A percentile compares a stretch with the other conserved stretches of the same genome.
Evolutionary conservation across 2,113 vertebrate species (phyloP).

Genomic region (Typhlomys cinereus): DNA sequence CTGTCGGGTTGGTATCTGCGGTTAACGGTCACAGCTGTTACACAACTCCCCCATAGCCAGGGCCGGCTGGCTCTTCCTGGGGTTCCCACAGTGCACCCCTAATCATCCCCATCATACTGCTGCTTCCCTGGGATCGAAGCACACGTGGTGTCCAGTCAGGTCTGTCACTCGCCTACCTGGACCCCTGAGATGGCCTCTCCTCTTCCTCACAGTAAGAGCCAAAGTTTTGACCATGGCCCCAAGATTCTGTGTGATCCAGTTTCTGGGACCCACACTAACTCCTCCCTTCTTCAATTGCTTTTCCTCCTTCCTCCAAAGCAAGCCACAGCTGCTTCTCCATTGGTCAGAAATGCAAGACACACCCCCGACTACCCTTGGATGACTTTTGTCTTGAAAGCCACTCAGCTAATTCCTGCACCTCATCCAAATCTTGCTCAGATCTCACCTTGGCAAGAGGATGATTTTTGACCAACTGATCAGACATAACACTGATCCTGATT

Average conservation of each 20-base stretch:
- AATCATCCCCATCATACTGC: fast-evolving
- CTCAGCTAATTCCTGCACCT: not conserved
- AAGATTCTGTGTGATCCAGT: not conserved
- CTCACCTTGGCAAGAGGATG: not conserved
- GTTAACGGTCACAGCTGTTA: too few relatives aligned
- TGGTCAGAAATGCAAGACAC: not conserved
- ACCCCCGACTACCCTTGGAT: fast-evolving
- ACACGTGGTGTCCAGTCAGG: not conserved
- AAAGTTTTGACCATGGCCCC: not conserved
- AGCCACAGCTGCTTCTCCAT: not conserved
- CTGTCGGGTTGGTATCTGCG: too few relatives aligned
- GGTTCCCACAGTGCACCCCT: not conserved
- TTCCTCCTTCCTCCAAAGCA: not conserved
- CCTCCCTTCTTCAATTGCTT: too few relatives aligned
- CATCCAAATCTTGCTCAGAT: not conserved
- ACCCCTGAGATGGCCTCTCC: not conserved
- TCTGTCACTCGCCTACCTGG: fast-evolving
- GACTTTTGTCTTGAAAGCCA: not conserved
- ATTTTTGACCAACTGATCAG: not conserved
- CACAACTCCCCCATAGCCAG: too few relatives aligned
- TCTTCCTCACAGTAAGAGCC: not conserved
- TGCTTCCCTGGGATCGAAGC: not conserved
- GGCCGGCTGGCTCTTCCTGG: not conserved
- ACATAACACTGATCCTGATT: not conserved
- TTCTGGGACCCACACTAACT: too few relatives aligned